Evolutionary conservation across 37 sponge, comb jelly and placozoan genomes (phyloP).

Genomic region (Oopsacas minuta): DNA sequence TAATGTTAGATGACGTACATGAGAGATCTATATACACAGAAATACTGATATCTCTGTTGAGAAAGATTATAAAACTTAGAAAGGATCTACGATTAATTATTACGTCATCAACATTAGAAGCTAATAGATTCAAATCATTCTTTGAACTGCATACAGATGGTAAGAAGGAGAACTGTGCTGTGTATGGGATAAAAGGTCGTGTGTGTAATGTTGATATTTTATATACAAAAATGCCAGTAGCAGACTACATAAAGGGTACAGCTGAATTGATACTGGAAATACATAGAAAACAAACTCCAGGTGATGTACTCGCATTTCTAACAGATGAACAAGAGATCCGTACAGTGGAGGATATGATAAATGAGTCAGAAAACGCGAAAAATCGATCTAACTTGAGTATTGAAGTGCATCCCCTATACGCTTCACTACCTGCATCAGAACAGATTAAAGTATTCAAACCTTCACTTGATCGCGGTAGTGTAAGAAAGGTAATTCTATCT

Average conservation of each 20-base stretch:
- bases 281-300: conserved; percentile 59
- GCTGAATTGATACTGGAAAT: conserved; percentile 68
- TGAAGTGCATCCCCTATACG: conserved; percentile 60
- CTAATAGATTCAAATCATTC: conserved; percentile 75
- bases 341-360: not conserved
- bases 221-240: conserved; percentile 40
- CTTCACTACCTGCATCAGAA: conserved; percentile 61
- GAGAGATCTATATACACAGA: conserved; percentile 90
- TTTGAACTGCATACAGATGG: conserved; percentile 73
- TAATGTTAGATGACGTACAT: conserved; percentile 95
- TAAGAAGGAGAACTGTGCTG: not conserved
- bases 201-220: not conserved
- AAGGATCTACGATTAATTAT: conserved; percentile 71
- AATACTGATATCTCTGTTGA: conserved; percentile 62
- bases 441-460: conserved; percentile 37
- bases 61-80: conserved; percentile 54
- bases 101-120: conserved; percentile 93
- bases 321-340: conserved; percentile 63
- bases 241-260: conserved; percentile 78
- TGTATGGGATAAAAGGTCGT: conserved; percentile 2
- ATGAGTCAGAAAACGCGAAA: not conserved
- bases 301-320: conserved; percentile 87
- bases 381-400: conserved; percentile 24
- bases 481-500: conserved; percentile 58
- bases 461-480: not conserved